Percentiles rank a stretch among this genome's conserved stretches.
Conservation (phyloP, 1,140 invertebrate genomes). For the Drosophila lacertosa region DNA sequence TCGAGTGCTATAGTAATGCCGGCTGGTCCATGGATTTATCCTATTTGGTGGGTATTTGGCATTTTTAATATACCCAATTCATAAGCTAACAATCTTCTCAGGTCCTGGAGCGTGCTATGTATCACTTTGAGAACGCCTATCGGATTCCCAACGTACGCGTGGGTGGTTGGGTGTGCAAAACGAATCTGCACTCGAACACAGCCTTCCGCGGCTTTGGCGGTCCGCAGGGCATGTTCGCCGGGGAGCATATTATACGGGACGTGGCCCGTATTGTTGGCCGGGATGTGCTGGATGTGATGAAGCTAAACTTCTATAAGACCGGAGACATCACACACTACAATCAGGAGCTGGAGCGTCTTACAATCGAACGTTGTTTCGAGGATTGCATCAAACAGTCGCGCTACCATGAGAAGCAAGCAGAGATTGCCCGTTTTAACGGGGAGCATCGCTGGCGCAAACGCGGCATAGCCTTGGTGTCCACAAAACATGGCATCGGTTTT, state of each 20-base stretch:
- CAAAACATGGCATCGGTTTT: slow-evolving; percentile 96
- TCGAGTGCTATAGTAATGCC: slow-evolving; percentile 92
- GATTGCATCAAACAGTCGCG: slow-evolving; percentile 90
- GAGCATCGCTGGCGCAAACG: slow-evolving; percentile 94
- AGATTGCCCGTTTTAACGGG: slow-evolving; percentile 90
- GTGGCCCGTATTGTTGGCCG: slow-evolving; percentile 89
- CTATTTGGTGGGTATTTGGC: slow-evolving; percentile 86
- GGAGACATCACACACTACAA: slow-evolving; percentile 92
- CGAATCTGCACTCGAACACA: slow-evolving; percentile 95
- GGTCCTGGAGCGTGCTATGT: slow-evolving; percentile 91
- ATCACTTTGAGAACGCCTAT: slow-evolving; percentile 92
- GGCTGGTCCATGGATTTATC: slow-evolving; percentile 95
- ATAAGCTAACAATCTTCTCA: slow-evolving; percentile 63
- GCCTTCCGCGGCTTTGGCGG: slow-evolving; percentile 96
- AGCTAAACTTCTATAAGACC: slow-evolving; percentile 93
- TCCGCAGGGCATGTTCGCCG: slow-evolving; percentile 94
- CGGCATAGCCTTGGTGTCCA: slow-evolving; percentile 93
- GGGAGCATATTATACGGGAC: slow-evolving; percentile 91
- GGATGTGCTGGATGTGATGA: slow-evolving; percentile 86
- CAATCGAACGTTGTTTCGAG: slow-evolving; percentile 91
- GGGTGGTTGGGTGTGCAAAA: slow-evolving; percentile 90
- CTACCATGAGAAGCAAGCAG: slow-evolving; percentile 86
- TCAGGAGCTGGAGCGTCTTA: slow-evolving; percentile 90
- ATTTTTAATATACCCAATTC: neutral
- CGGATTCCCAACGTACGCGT: slow-evolving; percentile 89